A percentile compares a stretch with the other conserved stretches of the same genome.
Conservation (phyloP, 1,140 invertebrate species). For the Camponotus pennsylvanicus region DNA sequence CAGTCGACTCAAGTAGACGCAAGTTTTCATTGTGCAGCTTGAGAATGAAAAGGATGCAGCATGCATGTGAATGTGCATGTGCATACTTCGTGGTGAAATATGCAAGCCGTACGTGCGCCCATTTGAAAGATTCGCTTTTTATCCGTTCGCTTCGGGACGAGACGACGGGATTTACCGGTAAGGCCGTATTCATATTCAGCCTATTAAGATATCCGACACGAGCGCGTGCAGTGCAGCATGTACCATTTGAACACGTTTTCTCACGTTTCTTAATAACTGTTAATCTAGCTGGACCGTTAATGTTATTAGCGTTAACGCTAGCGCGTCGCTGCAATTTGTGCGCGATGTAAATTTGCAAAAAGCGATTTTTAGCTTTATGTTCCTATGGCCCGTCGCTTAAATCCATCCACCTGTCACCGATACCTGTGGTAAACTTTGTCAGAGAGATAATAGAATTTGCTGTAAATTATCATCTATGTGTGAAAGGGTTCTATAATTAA, state of each 20-base stretch:
- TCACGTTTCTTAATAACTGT: slow-evolving; percentile 64
- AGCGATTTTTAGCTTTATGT: slow-evolving; percentile 1
- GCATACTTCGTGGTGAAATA: slow-evolving; percentile 18
- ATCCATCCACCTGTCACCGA: slow-evolving; percentile 42
- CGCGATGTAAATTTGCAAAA: slow-evolving; percentile 48
- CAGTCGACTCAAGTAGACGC: background rate
- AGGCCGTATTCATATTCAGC: slow-evolving; percentile 59
- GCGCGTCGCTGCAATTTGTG: slow-evolving; percentile 33
- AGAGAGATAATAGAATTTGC: slow-evolving; percentile 30
- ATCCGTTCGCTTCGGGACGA: background rate
- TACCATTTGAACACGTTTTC: slow-evolving; percentile 57
- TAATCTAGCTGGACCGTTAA: slow-evolving; percentile 60
- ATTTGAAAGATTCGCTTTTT: slow-evolving; percentile 55
- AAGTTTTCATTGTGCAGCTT: background rate
- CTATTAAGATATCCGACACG: slow-evolving; percentile 61
- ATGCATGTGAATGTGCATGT: background rate
- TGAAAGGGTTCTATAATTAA: background rate
- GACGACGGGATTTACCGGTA: slow-evolving; percentile 56
- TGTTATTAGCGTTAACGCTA: slow-evolving; percentile 58
- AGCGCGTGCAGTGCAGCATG: slow-evolving; percentile 12
- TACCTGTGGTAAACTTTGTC: slow-evolving; percentile 3
- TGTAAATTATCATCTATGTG: slow-evolving; percentile 5
- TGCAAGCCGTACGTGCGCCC: slow-evolving; percentile 43
- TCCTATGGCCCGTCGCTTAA: slow-evolving; percentile 25
- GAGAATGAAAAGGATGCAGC: background rate